Conservation (phyloP, 2,797 vertebrate species). For the Coregonus suidteri region DNA sequence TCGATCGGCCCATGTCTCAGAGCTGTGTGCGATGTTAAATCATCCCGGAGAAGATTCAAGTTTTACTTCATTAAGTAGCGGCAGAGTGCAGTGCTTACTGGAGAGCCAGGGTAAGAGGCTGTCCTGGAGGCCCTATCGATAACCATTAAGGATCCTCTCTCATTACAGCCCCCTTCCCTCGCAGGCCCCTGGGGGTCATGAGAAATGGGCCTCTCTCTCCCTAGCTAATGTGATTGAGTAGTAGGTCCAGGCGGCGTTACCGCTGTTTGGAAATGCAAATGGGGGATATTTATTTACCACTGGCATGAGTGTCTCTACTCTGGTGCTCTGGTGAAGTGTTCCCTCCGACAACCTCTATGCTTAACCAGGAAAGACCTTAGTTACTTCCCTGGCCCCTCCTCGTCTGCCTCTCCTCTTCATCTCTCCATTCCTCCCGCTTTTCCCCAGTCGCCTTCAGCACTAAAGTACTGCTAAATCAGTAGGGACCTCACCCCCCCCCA, state of each 20-base stretch:
- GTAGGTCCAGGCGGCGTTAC: constrained; percentile 46
- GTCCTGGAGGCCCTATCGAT: constrained; percentile 67
- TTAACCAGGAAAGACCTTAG: too few species aligned
- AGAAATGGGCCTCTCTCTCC: constrained; percentile 45
- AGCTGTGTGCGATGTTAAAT: constrained; percentile 66
- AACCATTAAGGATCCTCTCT: constrained; percentile 70
- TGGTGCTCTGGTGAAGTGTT: constrained; percentile 36
- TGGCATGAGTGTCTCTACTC: constrained; percentile 29
- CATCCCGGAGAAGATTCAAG: constrained; percentile 53
- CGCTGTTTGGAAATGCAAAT: constrained; percentile 67
- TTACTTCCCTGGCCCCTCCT: too few species aligned
- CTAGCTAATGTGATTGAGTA: constrained; percentile 52
- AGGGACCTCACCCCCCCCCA: too few species aligned
- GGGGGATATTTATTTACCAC: constrained; percentile 49
- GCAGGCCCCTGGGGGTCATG: constrained; percentile 34
- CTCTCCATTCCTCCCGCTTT: neutral
- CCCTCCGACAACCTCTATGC: constrained; percentile 8
- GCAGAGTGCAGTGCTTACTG: constrained; percentile 44
- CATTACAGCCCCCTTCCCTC: constrained; percentile 60
- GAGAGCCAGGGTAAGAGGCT: constrained; percentile 48
- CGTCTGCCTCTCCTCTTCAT: neutral
- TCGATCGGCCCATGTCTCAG: constrained; percentile 12
- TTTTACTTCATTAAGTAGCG: constrained; percentile 66
- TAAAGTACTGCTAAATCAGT: too few species aligned
- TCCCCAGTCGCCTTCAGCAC: neutral